Percentiles rank a stretch among this genome's conserved stretches.
phyloP scores from a whole-genome alignment of 2,888 invertebrate genomes.

The Torymus aiolomorphi region DNA sequence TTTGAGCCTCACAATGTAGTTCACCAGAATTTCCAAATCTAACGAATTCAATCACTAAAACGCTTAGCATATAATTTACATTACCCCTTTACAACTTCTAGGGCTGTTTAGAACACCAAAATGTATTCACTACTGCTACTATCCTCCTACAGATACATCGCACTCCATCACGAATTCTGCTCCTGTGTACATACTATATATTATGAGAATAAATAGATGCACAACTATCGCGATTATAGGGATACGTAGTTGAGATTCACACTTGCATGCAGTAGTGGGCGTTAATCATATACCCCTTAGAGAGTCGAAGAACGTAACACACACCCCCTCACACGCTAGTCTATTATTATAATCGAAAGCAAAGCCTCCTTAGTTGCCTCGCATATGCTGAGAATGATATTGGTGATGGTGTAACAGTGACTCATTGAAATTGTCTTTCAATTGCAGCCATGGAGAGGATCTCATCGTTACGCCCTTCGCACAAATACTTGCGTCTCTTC shows the following conservation, averaged over 20 bases:
- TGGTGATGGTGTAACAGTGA: background rate
- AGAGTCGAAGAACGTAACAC: too few relatives aligned
- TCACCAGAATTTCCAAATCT: conserved; percentile 20
- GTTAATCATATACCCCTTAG: background rate
- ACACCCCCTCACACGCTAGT: background rate
- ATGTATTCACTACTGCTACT: background rate
- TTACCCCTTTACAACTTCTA: conserved; percentile 7
- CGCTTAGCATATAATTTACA: conserved; percentile 33
- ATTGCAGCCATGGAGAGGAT: conserved; percentile 96
- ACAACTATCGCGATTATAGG: conserved; percentile 10
- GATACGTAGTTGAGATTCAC: conserved; percentile 27
- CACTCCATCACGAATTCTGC: too few relatives aligned
- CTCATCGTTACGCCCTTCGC: conserved; percentile 99
- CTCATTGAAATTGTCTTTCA: conserved; percentile 61
- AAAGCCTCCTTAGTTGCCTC: conserved; percentile 10
- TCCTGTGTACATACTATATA: background rate
- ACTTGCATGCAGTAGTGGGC: conserved; percentile 30
- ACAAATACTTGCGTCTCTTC: conserved; percentile 98
- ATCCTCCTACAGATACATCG: background rate
- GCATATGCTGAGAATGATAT: too few relatives aligned
- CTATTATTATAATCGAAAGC: conserved; percentile 22
- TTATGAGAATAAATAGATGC: background rate
- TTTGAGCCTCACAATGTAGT: too few relatives aligned
- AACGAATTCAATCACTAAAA: background rate
- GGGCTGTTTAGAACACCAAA: conserved; percentile 8